These are phyloP conservation scores for Peromyscus polionotus DNA, from an alignment of 2,113 vertebrate species.

Conservation along the genomic window DNA sequence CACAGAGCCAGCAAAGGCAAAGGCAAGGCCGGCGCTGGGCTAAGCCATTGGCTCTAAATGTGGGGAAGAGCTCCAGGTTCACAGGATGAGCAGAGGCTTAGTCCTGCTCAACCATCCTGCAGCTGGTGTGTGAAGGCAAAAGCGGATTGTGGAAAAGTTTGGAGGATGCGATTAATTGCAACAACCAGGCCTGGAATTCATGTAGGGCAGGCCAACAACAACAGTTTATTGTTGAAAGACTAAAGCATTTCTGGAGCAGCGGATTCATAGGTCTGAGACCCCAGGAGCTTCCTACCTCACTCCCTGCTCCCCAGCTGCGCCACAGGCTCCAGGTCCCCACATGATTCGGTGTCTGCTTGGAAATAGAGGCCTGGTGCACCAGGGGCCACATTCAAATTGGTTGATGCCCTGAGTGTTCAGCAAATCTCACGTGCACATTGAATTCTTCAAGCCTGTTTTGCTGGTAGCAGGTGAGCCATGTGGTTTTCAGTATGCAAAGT, in stretches of 20 bases:
- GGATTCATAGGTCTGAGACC: not conserved
- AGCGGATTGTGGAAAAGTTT: not conserved
- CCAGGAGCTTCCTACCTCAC: no score
- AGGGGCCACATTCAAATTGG: not conserved
- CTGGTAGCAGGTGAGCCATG: not conserved
- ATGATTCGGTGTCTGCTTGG: not conserved
- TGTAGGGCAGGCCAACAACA: not conserved
- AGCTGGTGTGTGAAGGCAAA: not conserved
- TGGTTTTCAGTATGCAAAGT: not conserved
- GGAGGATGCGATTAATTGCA: not conserved
- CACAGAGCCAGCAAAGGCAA: not conserved
- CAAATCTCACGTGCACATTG: not conserved
- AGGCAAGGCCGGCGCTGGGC: not conserved
- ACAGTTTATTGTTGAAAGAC: not conserved
- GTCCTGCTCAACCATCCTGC: not conserved
- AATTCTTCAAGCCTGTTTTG: not conserved
- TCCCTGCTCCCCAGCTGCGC: not conserved
- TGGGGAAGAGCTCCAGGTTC: not conserved
- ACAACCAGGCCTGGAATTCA: not conserved
- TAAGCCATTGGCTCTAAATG: slow-evolving; percentile 61
- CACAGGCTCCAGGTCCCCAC: not conserved
- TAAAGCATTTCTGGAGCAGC: not conserved
- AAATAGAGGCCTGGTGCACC: not conserved
- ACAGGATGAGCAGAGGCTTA: slow-evolving; percentile 16
- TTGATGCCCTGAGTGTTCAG: not conserved